phyloP scores from a whole-genome alignment of 2,888 invertebrate genomes.

The Aricia artaxerxes region DNA sequence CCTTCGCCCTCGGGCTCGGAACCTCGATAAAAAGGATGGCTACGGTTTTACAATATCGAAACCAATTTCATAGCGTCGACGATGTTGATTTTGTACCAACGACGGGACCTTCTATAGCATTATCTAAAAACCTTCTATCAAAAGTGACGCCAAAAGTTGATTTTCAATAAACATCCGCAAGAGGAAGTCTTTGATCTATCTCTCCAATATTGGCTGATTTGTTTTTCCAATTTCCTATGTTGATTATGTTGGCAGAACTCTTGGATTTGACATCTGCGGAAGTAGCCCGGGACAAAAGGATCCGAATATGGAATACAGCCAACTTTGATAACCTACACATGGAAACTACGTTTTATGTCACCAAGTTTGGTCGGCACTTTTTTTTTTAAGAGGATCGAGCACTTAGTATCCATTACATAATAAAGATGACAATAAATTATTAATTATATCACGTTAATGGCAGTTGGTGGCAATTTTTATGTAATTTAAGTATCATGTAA shows the following conservation, averaged over 20 bases:
- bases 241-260: constrained; percentile 8
- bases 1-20: constrained; percentile 31
- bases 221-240: not conserved
- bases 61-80: not conserved
- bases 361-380: not conserved
- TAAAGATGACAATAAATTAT: not conserved
- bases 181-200: not conserved
- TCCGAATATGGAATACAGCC: constrained; percentile 17
- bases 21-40: constrained; percentile 34
- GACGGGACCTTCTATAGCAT: not conserved
- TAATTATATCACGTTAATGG: not conserved
- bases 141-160: not conserved
- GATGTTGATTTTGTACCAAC: not conserved
- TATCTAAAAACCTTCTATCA: not conserved
- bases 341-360: not conserved
- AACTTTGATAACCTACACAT: constrained; percentile 13
- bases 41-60: not conserved
- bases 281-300: constrained; percentile 22
- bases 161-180: not conserved
- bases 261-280: constrained; percentile 25
- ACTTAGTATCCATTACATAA: not conserved
- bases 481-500: not conserved
- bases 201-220: not conserved
- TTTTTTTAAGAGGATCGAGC: not conserved
- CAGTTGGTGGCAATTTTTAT: not conserved